Evolutionary conservation across 35 echinoderm and acorn worm genomes (phyloP).

Genomic region (Eucidaris tribuloides): DNA sequence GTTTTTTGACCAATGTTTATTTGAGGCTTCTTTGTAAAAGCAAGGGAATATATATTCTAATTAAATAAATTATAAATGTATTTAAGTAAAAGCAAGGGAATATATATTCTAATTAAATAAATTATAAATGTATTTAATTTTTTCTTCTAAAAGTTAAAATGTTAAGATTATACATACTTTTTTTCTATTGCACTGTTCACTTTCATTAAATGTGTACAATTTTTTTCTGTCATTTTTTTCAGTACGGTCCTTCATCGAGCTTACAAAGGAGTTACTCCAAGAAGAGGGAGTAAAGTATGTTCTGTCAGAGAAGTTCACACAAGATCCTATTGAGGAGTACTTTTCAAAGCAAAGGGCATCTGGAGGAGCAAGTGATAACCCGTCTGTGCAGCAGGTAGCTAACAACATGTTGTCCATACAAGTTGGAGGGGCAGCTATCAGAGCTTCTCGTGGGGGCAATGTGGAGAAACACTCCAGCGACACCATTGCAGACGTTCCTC

Average conservation of each 20-base stretch:
- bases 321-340: slow-evolving; percentile 53
- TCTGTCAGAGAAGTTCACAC: slow-evolving; percentile 51
- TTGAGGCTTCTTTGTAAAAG: too few relatives aligned
- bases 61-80: too few relatives aligned
- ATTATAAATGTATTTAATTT: too few relatives aligned
- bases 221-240: background rate
- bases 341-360: slow-evolving; percentile 38
- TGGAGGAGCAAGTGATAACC: slow-evolving; percentile 45
- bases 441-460: background rate
- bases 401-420: slow-evolving; percentile 25
- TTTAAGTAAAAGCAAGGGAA: too few relatives aligned
- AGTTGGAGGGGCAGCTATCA: background rate
- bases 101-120: too few relatives aligned
- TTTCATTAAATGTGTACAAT: background rate
- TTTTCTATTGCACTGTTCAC: background rate
- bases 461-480: background rate
- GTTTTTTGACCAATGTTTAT: too few relatives aligned
- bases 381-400: slow-evolving; percentile 37
- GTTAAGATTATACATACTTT: too few relatives aligned
- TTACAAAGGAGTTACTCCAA: slow-evolving; percentile 41
- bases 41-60: too few relatives aligned
- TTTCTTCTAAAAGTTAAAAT: too few relatives aligned
- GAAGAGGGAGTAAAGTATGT: slow-evolving; percentile 46
- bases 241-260: slow-evolving; percentile 58
- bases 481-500: background rate